phyloP scores from a whole-genome alignment of 2,888 invertebrate species.

The Bimastos eiseni region DNA sequence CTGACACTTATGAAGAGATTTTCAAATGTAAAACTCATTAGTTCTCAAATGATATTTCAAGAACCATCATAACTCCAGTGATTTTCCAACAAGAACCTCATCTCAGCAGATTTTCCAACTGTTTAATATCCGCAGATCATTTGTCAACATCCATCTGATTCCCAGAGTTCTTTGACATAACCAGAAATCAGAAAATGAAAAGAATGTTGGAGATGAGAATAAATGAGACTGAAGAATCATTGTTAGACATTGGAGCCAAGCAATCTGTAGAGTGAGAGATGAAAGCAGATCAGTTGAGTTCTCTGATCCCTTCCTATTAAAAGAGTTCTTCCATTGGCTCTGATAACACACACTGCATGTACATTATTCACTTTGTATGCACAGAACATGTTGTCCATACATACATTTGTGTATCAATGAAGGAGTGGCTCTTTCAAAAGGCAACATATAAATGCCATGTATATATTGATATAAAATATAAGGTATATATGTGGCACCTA shows the following conservation, averaged over 20 bases:
- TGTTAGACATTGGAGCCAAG: background rate
- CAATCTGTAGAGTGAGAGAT: background rate
- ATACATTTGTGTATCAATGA: no score
- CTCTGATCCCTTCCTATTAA: no score
- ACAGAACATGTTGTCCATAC: no score
- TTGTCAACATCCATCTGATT: no score
- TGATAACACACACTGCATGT: no score
- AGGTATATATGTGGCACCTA: background rate
- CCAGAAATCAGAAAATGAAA: background rate
- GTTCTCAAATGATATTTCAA: background rate
- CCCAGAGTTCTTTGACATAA: no score
- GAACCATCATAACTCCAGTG: background rate
- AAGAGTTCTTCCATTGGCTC: background rate
- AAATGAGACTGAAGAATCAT: background rate
- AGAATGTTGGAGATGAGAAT: background rate
- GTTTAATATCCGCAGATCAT: no score
- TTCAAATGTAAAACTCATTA: background rate
- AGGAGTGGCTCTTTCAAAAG: background rate
- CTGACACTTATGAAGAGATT: background rate
- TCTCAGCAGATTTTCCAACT: background rate
- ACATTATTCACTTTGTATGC: no score
- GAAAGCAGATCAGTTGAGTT: no score
- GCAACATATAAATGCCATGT: background rate
- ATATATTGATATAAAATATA: background rate
- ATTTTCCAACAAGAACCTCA: background rate